Evolutionary conservation across 2,888 invertebrate genomes (phyloP).

Genomic region (Xestobium rufovillosum): DNA sequence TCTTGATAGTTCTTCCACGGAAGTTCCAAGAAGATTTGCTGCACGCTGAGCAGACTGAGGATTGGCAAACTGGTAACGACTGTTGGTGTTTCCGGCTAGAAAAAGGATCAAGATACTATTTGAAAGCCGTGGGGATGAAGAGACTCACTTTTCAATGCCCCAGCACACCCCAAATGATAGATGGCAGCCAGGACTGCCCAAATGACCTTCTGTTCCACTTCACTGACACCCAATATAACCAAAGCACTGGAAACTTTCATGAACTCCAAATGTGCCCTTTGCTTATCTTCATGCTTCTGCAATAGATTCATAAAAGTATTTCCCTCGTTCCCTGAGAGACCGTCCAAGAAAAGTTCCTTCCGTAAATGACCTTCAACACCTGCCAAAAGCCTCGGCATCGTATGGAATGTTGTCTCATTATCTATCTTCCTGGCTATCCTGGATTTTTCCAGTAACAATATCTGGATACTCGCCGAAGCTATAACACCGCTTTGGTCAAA

Average conservation of each 20-base stretch:
- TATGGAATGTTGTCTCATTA: conserved; percentile 63
- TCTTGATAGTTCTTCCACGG: conserved; percentile 74
- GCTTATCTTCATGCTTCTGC: conserved; percentile 73
- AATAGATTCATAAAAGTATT: conserved; percentile 74
- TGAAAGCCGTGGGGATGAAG: neutral
- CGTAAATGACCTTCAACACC: conserved; percentile 77
- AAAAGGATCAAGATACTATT: neutral
- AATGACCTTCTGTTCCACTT: conserved; percentile 72
- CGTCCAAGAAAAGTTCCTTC: conserved; percentile 76
- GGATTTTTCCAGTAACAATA: conserved; percentile 71
- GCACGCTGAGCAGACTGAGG: conserved; percentile 73
- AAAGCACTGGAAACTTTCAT: conserved; percentile 71
- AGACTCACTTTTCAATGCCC: conserved; percentile 61
- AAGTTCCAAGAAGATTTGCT: conserved; percentile 67
- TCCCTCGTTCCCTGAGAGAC: conserved; percentile 53
- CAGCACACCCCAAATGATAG: conserved; percentile 85
- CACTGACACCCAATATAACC: conserved; percentile 64
- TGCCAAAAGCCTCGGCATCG: conserved; percentile 58
- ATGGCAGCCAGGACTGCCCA: conserved; percentile 89
- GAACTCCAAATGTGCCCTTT: conserved; percentile 74
- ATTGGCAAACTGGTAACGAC: conserved; percentile 67
- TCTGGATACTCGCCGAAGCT: conserved; percentile 82
- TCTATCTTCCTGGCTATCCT: conserved; percentile 59
- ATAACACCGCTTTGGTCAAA: conserved; percentile 90
- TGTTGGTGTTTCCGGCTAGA: conserved; percentile 17